Evolutionary conservation across 2,888 invertebrate genomes (phyloP), one percentile per base, ranked within the genome.

Genomic region (Drosophila ezoana): DNA sequence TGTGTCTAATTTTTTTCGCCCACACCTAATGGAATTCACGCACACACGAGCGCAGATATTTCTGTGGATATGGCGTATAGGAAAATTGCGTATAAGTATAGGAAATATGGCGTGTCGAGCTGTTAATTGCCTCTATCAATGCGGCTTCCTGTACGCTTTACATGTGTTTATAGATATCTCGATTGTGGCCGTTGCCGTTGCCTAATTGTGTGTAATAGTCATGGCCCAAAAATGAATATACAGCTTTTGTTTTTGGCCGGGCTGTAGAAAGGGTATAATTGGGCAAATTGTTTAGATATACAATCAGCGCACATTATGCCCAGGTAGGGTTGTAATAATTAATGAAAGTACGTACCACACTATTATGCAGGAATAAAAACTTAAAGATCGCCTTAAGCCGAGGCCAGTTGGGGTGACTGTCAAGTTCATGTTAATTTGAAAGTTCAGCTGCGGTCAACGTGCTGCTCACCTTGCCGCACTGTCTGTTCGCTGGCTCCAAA

Each of bases 61-160:
- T 32, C 18, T 56, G 11, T 38, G 57, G 18, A 56, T 58, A 49
- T 70, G 54, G 54, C 48, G 23, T 23, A 14, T 41, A 23, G 35
- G 11, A 52, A 61, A 53, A 47, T 59, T 57, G 52, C 54, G 63
- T 53, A 72, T 58, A 60, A 54, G 61, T 18, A 62, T 69, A 65
- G 86, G 61, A 87, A 86, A 88, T 82, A 82, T 83, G 70, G 83
- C 83, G 88, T 84, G 88, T 70, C 80, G 82, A 86, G 83, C 88
- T 82, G 88, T 86, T 84, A 84, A 84, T 88, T 84, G 83, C 77
- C 86, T 73, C 87, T 88, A 88, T 84, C 87, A 88, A 86, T 79
- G 83, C 72, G 61, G 77, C 72, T 84, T 84, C 83, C 83, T 79
- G 86, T 64, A 57, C 64, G 71, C 60, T 82, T 74, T 82, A 86